Conservation (phyloP, 2,888 invertebrate genomes). For the Drosophila longiperda region DNA sequence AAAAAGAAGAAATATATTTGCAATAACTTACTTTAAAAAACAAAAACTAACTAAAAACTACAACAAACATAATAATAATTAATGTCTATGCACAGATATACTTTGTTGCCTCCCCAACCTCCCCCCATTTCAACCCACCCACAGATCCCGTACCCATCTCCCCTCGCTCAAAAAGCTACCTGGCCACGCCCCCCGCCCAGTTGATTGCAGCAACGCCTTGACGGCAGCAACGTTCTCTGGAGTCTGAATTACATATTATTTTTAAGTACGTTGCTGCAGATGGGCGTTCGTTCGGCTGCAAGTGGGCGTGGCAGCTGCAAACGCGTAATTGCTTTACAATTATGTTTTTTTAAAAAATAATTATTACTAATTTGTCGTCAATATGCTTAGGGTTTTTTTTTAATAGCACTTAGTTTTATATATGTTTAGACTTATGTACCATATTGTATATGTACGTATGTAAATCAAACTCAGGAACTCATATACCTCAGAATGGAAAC, state of each 20-base stretch:
- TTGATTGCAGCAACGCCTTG: conserved; percentile 9
- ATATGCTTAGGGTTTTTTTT: conserved; percentile 39
- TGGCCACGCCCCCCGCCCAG: conserved; percentile 8
- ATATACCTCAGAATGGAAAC: conserved; percentile 83
- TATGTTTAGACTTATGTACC: conserved; percentile 49
- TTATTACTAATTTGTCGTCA: conserved; percentile 17
- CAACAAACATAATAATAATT: conserved; percentile 13
- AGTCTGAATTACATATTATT: conserved; percentile 85
- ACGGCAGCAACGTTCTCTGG: conserved; percentile 76
- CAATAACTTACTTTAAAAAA: conserved; percentile 40
- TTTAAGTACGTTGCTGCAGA: conserved; percentile 79
- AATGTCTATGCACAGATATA: conserved; percentile 2
- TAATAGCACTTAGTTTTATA: conserved; percentile 39
- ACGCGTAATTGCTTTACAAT: conserved; percentile 20
- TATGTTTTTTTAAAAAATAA: conserved; percentile 14
- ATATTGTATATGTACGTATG: conserved; percentile 31
- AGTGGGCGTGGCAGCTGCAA: conserved; percentile 36
- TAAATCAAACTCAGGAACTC: conserved; percentile 84
- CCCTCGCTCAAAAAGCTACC: conserved; percentile 15
- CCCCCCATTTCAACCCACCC: neutral
- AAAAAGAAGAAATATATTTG: conserved; percentile 44
- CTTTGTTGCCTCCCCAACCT: conserved; percentile 10
- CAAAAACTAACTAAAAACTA: conserved; percentile 1
- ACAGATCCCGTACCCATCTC: neutral
- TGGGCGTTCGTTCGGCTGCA: neutral